Percentiles rank a stretch among this genome's conserved stretches.
phyloP scores from a whole-genome alignment of 1,140 invertebrate genomes.

The Meloidogyne exigua region DNA sequence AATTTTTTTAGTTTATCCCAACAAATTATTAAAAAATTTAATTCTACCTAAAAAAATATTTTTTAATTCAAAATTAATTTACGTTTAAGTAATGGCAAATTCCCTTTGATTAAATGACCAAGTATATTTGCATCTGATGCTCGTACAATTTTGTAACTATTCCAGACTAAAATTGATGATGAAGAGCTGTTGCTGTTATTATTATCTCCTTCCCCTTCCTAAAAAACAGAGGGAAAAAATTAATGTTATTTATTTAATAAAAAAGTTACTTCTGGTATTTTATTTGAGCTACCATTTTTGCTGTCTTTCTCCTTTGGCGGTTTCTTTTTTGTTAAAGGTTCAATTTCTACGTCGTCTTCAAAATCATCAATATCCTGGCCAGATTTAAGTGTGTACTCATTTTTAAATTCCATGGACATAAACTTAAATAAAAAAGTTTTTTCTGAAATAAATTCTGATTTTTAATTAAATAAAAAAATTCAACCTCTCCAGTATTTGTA shows the following conservation, averaged over 20 bases:
- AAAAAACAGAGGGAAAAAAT: neutral
- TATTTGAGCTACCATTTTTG: neutral
- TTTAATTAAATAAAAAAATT: neutral
- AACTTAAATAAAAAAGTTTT: neutral
- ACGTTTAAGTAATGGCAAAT: neutral
- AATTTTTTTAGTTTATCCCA: no score
- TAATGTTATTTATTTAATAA: neutral
- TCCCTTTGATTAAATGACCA: neutral
- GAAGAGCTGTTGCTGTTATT: neutral
- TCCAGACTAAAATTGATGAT: neutral
- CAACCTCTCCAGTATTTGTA: slow-evolving; percentile 13
- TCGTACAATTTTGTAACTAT: neutral
- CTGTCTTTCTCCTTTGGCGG: neutral
- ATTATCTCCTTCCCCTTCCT: neutral
- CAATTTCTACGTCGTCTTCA: neutral
- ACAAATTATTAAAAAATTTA: no score
- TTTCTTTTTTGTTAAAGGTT: neutral
- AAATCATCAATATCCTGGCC: neutral
- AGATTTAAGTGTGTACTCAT: neutral
- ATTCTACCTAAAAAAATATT: neutral
- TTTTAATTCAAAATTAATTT: slow-evolving; percentile 3
- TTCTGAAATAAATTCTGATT: no score
- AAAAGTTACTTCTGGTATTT: neutral
- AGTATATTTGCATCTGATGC: neutral
- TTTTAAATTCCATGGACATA: neutral